Conservation (phyloP, 2,797 vertebrate species). For the Buphagus erythrorhynchus region DNA sequence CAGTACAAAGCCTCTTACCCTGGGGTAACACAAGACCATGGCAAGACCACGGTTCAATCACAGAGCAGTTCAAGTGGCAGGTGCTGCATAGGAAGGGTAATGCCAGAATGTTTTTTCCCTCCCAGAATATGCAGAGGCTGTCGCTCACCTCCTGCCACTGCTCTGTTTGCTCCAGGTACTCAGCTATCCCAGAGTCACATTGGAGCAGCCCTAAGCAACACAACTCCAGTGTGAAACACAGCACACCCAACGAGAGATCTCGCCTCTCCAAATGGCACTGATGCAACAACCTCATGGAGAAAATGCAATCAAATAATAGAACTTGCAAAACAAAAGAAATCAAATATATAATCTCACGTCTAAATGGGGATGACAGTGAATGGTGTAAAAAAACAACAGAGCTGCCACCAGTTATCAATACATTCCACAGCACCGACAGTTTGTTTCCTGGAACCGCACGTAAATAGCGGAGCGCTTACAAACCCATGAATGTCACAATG, state of each 20-base stretch:
- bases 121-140: neutral
- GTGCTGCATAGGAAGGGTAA: neutral
- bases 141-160: neutral
- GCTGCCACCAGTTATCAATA: slow-evolving; percentile 32
- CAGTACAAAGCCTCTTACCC: neutral
- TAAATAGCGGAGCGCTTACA: slow-evolving; percentile 27
- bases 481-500: slow-evolving; percentile 33
- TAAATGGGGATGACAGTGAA: slow-evolving; percentile 54
- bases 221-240: neutral
- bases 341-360: neutral
- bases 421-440: slow-evolving; percentile 71
- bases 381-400: slow-evolving; percentile 8
- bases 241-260: neutral
- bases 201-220: neutral
- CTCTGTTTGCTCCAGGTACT: neutral
- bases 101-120: neutral
- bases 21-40: neutral
- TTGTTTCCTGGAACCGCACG: slow-evolving; percentile 47
- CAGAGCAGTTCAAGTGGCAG: neutral
- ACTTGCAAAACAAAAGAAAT: slow-evolving; percentile 58
- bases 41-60: neutral
- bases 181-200: neutral
- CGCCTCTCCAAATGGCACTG: neutral
- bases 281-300: neutral
- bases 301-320: neutral